Percentiles rank a stretch among this genome's conserved stretches.
Evolutionary conservation across 2,888 invertebrate species (phyloP).

Genomic region (Melanotus villosus): DNA sequence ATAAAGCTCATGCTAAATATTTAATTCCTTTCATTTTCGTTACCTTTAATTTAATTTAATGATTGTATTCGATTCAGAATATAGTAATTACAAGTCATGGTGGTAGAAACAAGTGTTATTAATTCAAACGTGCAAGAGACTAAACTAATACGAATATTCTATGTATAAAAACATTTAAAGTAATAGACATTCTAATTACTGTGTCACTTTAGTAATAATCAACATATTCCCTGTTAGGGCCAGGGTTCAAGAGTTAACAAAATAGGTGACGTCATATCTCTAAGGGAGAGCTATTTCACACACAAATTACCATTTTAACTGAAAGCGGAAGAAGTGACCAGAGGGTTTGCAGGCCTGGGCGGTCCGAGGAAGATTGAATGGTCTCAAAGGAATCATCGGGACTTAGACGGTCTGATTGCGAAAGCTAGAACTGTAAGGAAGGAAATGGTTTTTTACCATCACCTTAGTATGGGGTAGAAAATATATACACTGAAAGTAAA

Average conservation of each 20-base stretch:
- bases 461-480: background rate
- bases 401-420: slow-evolving; percentile 51
- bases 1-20: slow-evolving; percentile 47
- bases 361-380: slow-evolving; percentile 67
- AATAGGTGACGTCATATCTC: slow-evolving; percentile 64
- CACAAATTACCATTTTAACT: slow-evolving; percentile 70
- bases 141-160: no score
- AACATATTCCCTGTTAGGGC: slow-evolving; percentile 26
- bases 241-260: slow-evolving; percentile 53
- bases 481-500: no score
- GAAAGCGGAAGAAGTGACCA: slow-evolving; percentile 64
- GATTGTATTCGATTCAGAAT: background rate
- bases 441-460: slow-evolving; percentile 10
- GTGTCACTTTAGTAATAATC: no score
- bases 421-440: slow-evolving; percentile 25
- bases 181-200: no score
- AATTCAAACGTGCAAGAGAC: no score
- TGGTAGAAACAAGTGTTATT: no score
- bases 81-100: no score
- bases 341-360: slow-evolving; percentile 63
- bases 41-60: slow-evolving; percentile 20
- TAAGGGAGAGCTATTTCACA: slow-evolving; percentile 61
- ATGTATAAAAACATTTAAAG: no score
- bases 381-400: slow-evolving; percentile 63
- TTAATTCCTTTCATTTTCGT: slow-evolving; percentile 49